Conservation (phyloP, 1,140 invertebrate species). For the Sitodiplosis mosellana region DNA sequence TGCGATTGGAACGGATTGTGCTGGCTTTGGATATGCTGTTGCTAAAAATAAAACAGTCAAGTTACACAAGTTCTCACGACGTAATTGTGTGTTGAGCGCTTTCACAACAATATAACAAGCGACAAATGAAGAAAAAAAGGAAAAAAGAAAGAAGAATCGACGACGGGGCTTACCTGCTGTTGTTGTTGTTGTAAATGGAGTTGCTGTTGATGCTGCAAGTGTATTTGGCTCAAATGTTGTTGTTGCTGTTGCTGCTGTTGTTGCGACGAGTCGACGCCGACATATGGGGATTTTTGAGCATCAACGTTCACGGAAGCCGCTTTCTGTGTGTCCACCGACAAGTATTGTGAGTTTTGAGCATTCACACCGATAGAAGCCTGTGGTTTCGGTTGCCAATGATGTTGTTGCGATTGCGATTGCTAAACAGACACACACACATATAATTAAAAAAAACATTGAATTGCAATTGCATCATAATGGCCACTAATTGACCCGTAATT, state of each 20-base stretch:
- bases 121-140: no score
- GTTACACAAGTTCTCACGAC: no score
- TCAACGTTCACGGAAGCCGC: background rate
- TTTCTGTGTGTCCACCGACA: background rate
- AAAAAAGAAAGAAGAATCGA: no score
- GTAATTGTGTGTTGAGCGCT: no score
- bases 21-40: background rate
- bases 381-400: background rate
- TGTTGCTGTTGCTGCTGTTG: slow-evolving; percentile 3
- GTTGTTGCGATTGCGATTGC: slow-evolving; percentile 17
- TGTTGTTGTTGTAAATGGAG: slow-evolving; percentile 10
- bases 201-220: slow-evolving; percentile 14
- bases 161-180: slow-evolving; percentile 7
- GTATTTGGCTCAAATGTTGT: slow-evolving; percentile 5
- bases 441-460: no score
- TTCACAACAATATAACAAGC: no score
- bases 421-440: no score
- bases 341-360: background rate
- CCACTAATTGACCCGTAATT: no score
- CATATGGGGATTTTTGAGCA: background rate
- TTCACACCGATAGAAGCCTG: slow-evolving; percentile 3
- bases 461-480: no score
- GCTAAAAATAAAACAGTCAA: background rate
- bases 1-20: no score
- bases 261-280: background rate